Base-by-base conservation (phyloP, 2,797 vertebrate genomes). In the Lepus townsendii region DNA sequence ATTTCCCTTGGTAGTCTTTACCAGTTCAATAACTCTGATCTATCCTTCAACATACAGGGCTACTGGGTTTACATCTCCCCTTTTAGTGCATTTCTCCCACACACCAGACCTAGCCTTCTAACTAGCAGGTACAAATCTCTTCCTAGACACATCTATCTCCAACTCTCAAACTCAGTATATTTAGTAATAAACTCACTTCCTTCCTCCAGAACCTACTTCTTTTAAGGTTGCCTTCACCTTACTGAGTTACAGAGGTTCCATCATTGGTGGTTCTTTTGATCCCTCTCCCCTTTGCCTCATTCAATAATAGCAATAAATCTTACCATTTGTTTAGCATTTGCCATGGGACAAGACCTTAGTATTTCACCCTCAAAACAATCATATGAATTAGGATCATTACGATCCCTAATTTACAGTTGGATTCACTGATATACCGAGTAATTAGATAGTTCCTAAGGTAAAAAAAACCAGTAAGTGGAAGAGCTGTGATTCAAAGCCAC, bases 301-400 rank as follows among this genome's bases (percentile, higher is more conserved):
- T 90, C 80, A 94, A 42, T 72, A 60, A 71, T 72, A 35, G 85
- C 62, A 19, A 52, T 88, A 63, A 62, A 47, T 80, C 85, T 92
- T 87, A n/a, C 10, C 52, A 71, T 85, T 66, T 83, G n/a, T 78
- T 87, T 84, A 83, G 62, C n/a, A 80, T 13, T 91, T 82, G 76
- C 20, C 35, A 60, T 50, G n/a, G 77, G 11, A 7, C 35, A 80
- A 27, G 22, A 19, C 79, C 54, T 78, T 93, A n/a, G n/a, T 14
- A 5, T 93, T 84, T 83, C 12, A 78, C 65, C 20, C 16, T 66
- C 4, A 62, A 47, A 76, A 62, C 12, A 60, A 62, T 80, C 38
- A 32, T 88, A 2, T 82, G 24, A 69, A 60, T 85, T 69, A 73
- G 26, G 17, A 71, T 85, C 87, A 50, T 57, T 88, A 26, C 60